These are phyloP conservation scores for Nesidiocoris tenuis DNA, from an alignment of 2,888 invertebrate genomes.

Conservation along the genomic window DNA sequence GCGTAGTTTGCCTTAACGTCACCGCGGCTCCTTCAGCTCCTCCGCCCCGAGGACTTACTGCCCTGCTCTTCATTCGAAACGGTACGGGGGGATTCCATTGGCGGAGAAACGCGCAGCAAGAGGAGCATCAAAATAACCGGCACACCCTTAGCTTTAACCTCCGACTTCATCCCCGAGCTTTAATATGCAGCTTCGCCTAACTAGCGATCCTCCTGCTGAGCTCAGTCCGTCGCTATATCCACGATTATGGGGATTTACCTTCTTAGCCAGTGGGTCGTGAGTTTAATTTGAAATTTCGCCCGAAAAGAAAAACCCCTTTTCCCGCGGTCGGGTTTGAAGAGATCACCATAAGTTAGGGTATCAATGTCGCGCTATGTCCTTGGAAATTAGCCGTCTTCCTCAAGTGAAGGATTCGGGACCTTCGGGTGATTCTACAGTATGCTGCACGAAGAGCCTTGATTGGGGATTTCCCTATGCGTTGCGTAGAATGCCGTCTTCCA, in stretches of 20 bases:
- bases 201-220: constrained; percentile 1
- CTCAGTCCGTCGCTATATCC: background rate
- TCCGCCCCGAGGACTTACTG: background rate
- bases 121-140: constrained; percentile 30
- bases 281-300: background rate
- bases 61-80: background rate
- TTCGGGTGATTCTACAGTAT: too few relatives aligned
- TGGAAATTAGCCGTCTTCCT: too few relatives aligned
- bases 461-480: too few relatives aligned
- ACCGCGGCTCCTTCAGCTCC: background rate
- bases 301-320: too few relatives aligned
- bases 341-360: too few relatives aligned
- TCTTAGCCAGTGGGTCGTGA: background rate
- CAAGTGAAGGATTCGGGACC: too few relatives aligned
- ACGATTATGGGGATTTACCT: background rate
- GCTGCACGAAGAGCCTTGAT: too few relatives aligned
- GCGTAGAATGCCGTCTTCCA: too few relatives aligned
- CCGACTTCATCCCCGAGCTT: constrained; percentile 15
- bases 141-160: background rate
- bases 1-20: constrained; percentile 19
- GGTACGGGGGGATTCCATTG: background rate
- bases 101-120: background rate
- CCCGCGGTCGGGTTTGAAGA: too few relatives aligned
- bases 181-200: constrained; percentile 30
- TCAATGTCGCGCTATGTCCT: too few relatives aligned